Base-by-base conservation (phyloP, 1,140 invertebrate species). In the Eriosoma lanigerum region DNA sequence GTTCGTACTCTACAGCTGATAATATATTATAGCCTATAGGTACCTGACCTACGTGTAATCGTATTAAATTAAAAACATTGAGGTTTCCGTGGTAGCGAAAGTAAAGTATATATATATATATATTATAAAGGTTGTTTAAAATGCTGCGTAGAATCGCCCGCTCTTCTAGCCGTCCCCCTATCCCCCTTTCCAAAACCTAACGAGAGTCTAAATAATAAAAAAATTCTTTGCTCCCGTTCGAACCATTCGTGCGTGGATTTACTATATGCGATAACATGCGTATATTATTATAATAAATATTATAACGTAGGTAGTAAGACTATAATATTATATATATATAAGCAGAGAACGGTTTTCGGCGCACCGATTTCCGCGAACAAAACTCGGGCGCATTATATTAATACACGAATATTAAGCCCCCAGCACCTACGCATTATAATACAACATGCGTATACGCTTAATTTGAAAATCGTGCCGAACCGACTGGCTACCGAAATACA, bases 241-340 rank as follows among this genome's bases (percentile, higher is more conserved):
- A 70, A 70, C 15, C 66, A 17, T 50, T 70, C 13, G 44, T 15
- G 44, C 44, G 66, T 70, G 66, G 21, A 48, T 66, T 66, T 66
- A 66, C 44, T 66, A 66, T 44, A 44, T n/a, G n/a, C 62, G 32
- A 66, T 19, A 19, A 44, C 62, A 13, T 44, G n/a, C n/a, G n/a
- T n/a, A n/a, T n/a, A n/a, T 54, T 21, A 66, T 38, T 38, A 38
- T 38, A 38, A 38, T 38, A 38, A 38, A 38, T 66, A 44, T 48
- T 48, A 68, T 46, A 5, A 26, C 15, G 66, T n/a, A 9, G 15
- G n/a, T 10, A 19, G 64, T 38, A 17, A n/a, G n/a, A n/a, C n/a
- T 68, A 46, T 21, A 19, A 17, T 32, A 10, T 9, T 62, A 19
- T 32, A 62, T 62, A 48, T 24, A 68, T 24, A 26, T 10, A 15